Conservation (phyloP, 2,113 vertebrate genomes). For the Daubentonia madagascariensis region DNA sequence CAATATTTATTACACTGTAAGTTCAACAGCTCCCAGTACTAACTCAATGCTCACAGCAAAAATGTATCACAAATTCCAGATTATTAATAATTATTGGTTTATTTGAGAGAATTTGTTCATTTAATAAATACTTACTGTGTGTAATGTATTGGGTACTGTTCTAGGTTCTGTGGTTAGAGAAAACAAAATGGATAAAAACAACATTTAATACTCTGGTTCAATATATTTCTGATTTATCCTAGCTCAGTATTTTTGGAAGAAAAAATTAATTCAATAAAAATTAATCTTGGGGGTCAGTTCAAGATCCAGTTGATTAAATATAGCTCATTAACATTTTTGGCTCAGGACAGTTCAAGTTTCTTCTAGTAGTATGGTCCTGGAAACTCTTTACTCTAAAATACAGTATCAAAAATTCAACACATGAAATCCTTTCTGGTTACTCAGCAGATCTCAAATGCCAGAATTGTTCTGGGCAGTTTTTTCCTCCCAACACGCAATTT, state of each 20-base stretch:
- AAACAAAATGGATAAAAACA: constrained; percentile 30
- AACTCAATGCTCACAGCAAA: neutral
- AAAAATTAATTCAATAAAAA: constrained; percentile 26
- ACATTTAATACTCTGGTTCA: neutral
- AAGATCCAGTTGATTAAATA: constrained; percentile 18
- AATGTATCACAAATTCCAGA: neutral
- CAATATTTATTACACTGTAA: neutral
- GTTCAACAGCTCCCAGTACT: neutral
- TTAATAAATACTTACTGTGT: neutral
- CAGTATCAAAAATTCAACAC: neutral
- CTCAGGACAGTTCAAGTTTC: neutral
- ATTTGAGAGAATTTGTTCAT: neutral
- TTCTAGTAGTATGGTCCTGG: neutral
- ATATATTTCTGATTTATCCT: constrained; percentile 22
- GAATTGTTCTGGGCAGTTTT: neutral
- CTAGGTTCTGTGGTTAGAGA: neutral
- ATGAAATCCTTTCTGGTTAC: neutral
- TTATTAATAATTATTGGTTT: neutral
- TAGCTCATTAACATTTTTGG: neutral
- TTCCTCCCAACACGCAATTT: neutral
- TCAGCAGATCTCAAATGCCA: constrained; percentile 2
- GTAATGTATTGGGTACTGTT: neutral
- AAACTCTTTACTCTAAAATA: constrained; percentile 1
- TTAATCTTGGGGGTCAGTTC: constrained; percentile 30
- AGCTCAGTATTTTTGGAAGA: neutral